A percentile compares a stretch with the other conserved stretches of the same genome.
phyloP scores from a whole-genome alignment of 2,113 vertebrate species.

The Thamnophis sirtalis region DNA sequence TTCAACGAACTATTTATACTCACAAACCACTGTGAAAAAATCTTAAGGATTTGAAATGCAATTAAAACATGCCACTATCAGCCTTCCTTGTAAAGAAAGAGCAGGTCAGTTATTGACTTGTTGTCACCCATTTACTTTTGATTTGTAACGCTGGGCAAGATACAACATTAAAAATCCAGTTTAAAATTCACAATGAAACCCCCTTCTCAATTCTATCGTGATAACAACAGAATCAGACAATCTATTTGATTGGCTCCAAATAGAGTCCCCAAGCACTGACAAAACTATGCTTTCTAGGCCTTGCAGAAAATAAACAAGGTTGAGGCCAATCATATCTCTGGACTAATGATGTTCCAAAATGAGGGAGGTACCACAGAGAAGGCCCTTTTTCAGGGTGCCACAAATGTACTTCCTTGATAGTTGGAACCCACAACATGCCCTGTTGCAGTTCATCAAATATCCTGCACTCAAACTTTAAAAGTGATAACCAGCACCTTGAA shows the following conservation, averaged over 20 bases:
- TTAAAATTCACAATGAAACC: neutral
- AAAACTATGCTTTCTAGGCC: neutral
- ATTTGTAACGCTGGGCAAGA: neutral
- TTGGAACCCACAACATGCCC: neutral
- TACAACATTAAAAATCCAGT: neutral
- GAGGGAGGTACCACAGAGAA: neutral
- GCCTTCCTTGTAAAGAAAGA: neutral
- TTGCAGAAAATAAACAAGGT: neutral
- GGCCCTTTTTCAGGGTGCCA: neutral
- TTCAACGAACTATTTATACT: neutral
- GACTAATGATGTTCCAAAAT: too few relatives aligned
- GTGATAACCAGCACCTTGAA: neutral
- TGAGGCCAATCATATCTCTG: neutral
- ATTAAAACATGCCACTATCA: neutral
- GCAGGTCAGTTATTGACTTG: neutral
- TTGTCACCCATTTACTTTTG: neutral
- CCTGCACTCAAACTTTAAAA: neutral
- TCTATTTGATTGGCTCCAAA: neutral
- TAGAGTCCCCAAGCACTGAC: neutral
- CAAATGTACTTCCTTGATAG: neutral
- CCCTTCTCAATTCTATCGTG: neutral
- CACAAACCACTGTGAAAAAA: neutral
- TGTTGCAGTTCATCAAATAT: neutral
- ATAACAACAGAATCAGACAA: neutral
- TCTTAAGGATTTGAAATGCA: neutral